Evolutionary conservation across 2,888 invertebrate species (phyloP).

Genomic region (Timandra comae): DNA sequence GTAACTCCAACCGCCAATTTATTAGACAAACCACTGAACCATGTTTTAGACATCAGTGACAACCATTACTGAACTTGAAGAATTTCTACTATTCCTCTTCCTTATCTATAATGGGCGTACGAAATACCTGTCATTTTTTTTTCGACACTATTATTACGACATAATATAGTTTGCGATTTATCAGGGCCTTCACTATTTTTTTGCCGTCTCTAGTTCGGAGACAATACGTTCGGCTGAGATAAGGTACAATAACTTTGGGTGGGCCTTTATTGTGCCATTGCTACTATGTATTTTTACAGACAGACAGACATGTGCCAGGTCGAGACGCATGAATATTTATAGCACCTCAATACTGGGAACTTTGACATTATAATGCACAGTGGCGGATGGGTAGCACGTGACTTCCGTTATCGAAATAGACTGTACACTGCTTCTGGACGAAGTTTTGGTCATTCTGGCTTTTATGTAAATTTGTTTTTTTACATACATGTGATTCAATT

Average conservation of each 20-base stretch:
- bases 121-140: constrained; percentile 16
- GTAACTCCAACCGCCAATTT: constrained; percentile 36
- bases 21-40: constrained; percentile 36
- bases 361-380: constrained; percentile 57
- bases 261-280: constrained; percentile 32
- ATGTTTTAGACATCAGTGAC: constrained; percentile 18
- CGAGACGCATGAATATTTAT: constrained; percentile 52
- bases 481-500: too few species aligned
- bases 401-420: constrained; percentile 67
- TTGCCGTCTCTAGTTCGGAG: constrained; percentile 33
- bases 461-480: too few species aligned
- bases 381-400: constrained; percentile 46
- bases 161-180: constrained; percentile 30
- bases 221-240: constrained; percentile 48
- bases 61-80: constrained; percentile 19
- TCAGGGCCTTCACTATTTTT: constrained; percentile 41
- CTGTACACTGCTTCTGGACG: constrained; percentile 29
- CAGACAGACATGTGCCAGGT: constrained; percentile 21
- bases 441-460: too few species aligned
- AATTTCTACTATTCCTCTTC: constrained; percentile 15
- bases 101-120: constrained; percentile 10
- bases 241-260: constrained; percentile 51
- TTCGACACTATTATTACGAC: constrained; percentile 13
- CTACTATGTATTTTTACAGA: constrained; percentile 3
- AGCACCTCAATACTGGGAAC: constrained; percentile 53